These are phyloP conservation scores for Helobdella robusta DNA, from an alignment of 2,888 invertebrate species.

Conservation along the genomic window DNA sequence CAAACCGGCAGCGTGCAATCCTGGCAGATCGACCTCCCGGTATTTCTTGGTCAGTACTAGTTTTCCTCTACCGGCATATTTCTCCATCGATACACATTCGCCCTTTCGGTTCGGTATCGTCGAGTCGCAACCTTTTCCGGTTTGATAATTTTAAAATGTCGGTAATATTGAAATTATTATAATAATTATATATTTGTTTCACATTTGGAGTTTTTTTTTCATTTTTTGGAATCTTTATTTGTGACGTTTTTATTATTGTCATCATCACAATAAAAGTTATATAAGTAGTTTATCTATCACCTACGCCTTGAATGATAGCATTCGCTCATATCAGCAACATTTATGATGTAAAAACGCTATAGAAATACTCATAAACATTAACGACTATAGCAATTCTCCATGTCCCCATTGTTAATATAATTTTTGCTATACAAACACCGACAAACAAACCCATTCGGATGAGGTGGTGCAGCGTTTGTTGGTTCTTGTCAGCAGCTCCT, in stretches of 20 bases:
- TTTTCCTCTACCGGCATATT: conserved; percentile 37
- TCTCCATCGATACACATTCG: conserved; percentile 33
- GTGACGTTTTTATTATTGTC: too few species aligned
- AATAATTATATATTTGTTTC: background rate
- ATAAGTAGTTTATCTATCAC: too few species aligned
- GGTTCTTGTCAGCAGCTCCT: conserved; percentile 29
- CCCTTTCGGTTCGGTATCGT: conserved; percentile 33
- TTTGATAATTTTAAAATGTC: too few species aligned
- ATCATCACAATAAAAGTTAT: too few species aligned
- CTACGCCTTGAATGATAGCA: too few species aligned
- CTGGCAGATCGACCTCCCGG: conserved; percentile 36
- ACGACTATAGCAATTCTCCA: too few species aligned
- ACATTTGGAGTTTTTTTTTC: background rate
- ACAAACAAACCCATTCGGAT: conserved; percentile 35
- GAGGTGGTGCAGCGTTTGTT: conserved; percentile 37
- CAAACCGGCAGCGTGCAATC: conserved; percentile 38
- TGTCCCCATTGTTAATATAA: too few species aligned
- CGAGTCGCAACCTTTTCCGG: conserved; percentile 35
- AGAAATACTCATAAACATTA: too few species aligned
- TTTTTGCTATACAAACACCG: too few species aligned
- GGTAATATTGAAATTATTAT: too few species aligned
- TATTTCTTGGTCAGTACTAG: conserved; percentile 36
- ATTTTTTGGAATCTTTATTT: background rate
- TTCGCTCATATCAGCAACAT: too few species aligned
- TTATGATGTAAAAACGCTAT: too few species aligned